Evolutionary conservation across 2,797 vertebrate species (phyloP), one percentile per base, ranked within the genome.

Genomic region (Coluber constrictor): DNA sequence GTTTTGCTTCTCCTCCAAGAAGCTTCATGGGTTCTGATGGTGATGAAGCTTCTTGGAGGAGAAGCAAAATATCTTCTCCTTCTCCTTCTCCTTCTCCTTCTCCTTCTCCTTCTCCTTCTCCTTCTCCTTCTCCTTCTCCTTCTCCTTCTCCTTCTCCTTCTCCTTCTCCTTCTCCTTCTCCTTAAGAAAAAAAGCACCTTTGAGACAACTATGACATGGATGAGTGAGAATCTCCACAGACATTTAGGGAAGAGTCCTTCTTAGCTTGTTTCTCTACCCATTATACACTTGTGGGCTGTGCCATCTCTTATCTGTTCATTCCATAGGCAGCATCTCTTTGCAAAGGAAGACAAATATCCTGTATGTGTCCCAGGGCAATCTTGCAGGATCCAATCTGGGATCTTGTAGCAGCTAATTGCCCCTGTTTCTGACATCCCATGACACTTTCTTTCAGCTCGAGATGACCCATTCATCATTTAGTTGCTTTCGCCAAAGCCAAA

Each of bases 401-500:
- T 37, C 66, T 16, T 32, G 66, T 70, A 70, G 66, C 66, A 32
- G 18, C 66, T 20, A 7, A 7, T 74, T 18, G 66, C 0, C 16
- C 16, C 7, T 16, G 18, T 18, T 74, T 37, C 66, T 74, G 7
- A 20, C 16, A 74, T 4, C 32, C 66, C 66, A 74, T 1, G 18
- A 70, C 47, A 9, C 27, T 89, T 20, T 23, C 37, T 70, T 86
- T 47, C n/a, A 57, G 51, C 54, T 66, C 61, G 5, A 32, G 51
- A 93, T n/a, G 92, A 66, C 66, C 94, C 63, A 63, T 90, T 96
- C 95, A 91, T 94, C 91, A 95, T 87, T 74, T 2, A 90, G 92
- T 11, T 96, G 93, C 94, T 95, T 92, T 89, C 92, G 37, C 55
- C 51, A 94, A 92, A 95, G 54, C 27, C 61, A 94, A 92, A 95